Evolutionary conservation across 2,113 vertebrate species (phyloP), one percentile per base, ranked within the genome.

Genomic region (rabbit (Oryctolagus cuniculus)): DNA sequence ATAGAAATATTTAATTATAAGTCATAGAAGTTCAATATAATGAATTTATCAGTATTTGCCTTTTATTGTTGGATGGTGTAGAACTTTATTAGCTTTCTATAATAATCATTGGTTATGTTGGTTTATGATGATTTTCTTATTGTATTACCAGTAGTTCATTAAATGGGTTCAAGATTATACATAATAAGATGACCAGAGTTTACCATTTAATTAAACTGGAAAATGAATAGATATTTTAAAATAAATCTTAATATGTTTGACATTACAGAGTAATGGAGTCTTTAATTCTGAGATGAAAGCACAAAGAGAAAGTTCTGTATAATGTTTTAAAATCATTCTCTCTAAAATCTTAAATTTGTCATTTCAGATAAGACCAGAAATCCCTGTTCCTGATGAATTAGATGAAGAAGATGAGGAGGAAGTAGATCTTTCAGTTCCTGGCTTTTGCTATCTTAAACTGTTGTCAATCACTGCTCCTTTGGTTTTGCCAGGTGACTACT

Each of bases 391-490:
- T 24, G 98, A 98, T 61, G 98, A 99, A 0, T 29, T 51, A 29
- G 97, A 97, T 81, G 94, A 98, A 49, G 98, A 98, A 64, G 98
- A 98, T 3, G 97, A 98, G 31, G 98, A 99, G 29, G 98, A 98
- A 13, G 85, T 98, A 81, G 98, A 99, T 97, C 97, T 99, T 3
- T 98, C 98, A 17, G 93, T 99, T 72, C 99, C 99, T 0, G 99
- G 99, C n/a, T 96, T 97, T 63, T 99, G 99, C 1, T 99, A 99
- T 93, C 97, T 99, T 81, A 99, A 99, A 93, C 97, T 99, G 16
- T 88, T 99, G 97, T 96, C 94, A 79, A 98, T 99, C 88, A 99
- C 98, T 0, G 92, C 98, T 5, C 19, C 84, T 38, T 70, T 97
- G 25, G 98, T 98, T 93, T 98, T 99, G 64, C 98, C 99, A 99